Conservation (phyloP, 2,797 vertebrate species). For the Scyliorhinus canicula region DNA sequence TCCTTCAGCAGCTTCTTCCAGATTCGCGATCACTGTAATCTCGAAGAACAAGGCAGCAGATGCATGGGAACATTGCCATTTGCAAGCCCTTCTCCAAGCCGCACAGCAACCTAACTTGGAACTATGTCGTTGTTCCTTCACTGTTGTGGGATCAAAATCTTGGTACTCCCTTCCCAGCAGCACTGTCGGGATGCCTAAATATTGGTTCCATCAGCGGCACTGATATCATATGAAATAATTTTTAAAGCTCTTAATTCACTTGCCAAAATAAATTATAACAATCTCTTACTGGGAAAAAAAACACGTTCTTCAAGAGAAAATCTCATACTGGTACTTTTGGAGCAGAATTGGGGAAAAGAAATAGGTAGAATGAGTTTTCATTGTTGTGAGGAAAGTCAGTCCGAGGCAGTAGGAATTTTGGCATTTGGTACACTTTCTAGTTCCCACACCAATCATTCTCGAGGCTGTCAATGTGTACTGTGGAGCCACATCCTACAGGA, state of each 20-base stretch:
- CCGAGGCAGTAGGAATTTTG: background rate
- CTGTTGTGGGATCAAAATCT: background rate
- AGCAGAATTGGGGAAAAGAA: background rate
- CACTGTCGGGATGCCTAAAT: background rate
- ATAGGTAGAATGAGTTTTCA: background rate
- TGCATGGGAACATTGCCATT: background rate
- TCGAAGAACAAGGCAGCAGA: background rate
- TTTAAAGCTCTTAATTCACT: background rate
- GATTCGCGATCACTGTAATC: background rate
- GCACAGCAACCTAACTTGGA: background rate
- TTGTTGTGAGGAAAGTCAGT: background rate
- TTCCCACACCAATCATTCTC: background rate
- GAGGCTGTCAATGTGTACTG: background rate
- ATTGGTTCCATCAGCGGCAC: background rate
- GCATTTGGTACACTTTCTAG: background rate
- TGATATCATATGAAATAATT: background rate
- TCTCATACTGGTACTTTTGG: background rate
- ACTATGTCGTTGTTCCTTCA: background rate
- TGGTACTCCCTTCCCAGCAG: background rate
- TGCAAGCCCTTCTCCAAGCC: background rate
- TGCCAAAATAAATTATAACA: background rate
- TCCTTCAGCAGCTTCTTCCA: background rate
- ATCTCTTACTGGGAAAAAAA: background rate
- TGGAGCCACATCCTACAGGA: background rate
- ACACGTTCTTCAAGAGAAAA: background rate